Conservation (phyloP, 2,888 invertebrate species). For the Conops quadrifasciatus region DNA sequence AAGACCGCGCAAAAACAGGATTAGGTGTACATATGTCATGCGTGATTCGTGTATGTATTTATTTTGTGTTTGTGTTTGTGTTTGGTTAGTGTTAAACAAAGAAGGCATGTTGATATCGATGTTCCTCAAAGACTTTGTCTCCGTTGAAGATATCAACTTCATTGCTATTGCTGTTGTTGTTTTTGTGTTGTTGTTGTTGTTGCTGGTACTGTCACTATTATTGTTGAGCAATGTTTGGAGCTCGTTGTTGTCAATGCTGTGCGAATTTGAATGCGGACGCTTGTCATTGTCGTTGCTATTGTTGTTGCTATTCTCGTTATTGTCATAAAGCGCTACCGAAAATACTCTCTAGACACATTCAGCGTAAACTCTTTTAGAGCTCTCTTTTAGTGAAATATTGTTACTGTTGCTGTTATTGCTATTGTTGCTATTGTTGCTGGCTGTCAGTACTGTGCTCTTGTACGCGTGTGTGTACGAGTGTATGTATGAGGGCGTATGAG, state of each 20-base stretch:
- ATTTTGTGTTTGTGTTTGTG: too few relatives aligned
- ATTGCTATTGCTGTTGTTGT: not conserved
- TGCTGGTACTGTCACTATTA: not conserved
- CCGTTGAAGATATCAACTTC: not conserved
- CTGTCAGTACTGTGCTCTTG: not conserved
- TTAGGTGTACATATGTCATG: too few relatives aligned
- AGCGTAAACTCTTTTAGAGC: not conserved
- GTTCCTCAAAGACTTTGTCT: too few relatives aligned
- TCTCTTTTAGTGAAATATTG: slow-evolving; percentile 27
- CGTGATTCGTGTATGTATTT: too few relatives aligned
- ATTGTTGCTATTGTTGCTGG: not conserved
- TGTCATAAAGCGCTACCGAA: too few relatives aligned
- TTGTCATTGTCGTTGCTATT: not conserved
- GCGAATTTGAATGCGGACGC: too few relatives aligned
- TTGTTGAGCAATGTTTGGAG: too few relatives aligned
- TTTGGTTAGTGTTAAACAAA: too few relatives aligned
- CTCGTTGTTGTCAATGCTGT: not conserved
- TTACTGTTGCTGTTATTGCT: slow-evolving; percentile 15
- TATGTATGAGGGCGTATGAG: not conserved
- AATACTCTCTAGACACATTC: not conserved
- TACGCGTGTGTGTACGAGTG: not conserved
- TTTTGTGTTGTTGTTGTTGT: slow-evolving; percentile 6
- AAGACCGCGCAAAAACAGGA: too few relatives aligned
- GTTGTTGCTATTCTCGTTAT: too few relatives aligned
- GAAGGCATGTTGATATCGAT: too few relatives aligned